Evolutionary conservation across 2,797 vertebrate genomes (phyloP).

Genomic region (Cichlasoma orientale): DNA sequence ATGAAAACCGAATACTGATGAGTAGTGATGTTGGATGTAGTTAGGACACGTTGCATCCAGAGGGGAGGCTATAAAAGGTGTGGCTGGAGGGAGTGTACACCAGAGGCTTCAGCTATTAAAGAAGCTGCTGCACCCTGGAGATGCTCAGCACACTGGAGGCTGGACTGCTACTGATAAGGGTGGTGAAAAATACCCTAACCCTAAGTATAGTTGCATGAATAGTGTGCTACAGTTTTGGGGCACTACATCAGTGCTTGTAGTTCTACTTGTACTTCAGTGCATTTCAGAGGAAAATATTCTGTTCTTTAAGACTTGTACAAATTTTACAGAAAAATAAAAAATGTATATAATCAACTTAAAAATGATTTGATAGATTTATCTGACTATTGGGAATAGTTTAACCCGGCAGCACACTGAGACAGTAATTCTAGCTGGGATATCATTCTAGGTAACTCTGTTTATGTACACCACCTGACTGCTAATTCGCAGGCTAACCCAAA

Average conservation of each 20-base stretch:
- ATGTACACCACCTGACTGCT: too few species aligned
- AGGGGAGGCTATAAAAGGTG: conserved; percentile 40
- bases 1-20: conserved; percentile 57
- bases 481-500: too few species aligned
- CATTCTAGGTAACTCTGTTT: too few species aligned
- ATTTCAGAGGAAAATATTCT: not conserved
- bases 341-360: too few species aligned
- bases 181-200: not conserved
- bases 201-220: not conserved
- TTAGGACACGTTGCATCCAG: conserved; percentile 20
- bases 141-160: conserved; percentile 20
- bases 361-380: too few species aligned
- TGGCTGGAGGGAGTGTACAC: conserved; percentile 24
- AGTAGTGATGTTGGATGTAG: conserved; percentile 34
- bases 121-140: conserved; percentile 41
- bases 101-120: conserved; percentile 33
- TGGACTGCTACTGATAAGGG: conserved; percentile 17
- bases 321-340: too few species aligned
- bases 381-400: too few species aligned
- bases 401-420: too few species aligned
- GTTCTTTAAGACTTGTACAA: too few species aligned
- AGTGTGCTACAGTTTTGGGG: not conserved
- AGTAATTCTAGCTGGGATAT: too few species aligned
- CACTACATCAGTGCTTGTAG: not conserved
- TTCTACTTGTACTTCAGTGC: not conserved